Evolutionary conservation across 1,140 invertebrate genomes (phyloP), one percentile per base, ranked within the genome.

Genomic region (Euura lappo): DNA sequence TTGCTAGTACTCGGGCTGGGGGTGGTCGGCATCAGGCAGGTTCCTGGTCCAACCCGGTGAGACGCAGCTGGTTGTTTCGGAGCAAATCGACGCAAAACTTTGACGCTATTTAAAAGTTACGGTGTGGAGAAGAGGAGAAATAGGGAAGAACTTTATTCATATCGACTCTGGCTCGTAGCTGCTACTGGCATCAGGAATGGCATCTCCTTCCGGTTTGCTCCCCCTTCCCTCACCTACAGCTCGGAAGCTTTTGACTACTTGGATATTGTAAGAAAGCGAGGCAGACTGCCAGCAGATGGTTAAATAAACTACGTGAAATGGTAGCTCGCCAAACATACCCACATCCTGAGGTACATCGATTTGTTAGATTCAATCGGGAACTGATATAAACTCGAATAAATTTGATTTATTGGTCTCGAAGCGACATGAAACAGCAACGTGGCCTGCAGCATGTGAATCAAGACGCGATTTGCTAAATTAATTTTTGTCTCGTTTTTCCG

Each of bases 61-160:
- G 51, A 60, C 51, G 51, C 51, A 60, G 51, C 51, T 60, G 51
- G 51, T 60, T 60, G 51, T 60, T 60, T 60, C 51, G 51, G 51
- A 60, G 5, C 3, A n/a, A 42, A 68, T 68, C 13, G 66, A 68
- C 11, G 13, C 28, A 28, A 68, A 68, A 68, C 3, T 68, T 68
- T 44, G 66, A 68, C 13, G 66, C 66, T 68, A 28, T 68, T 68
- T 28, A 68, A 68, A 68, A 68, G 66, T 68, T 68, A 68, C 13
- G 66, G 66, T 10, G 42, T 11, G 4, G 66, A 11, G 42, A 28
- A 28, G 28, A 42, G 3, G 66, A 28, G 44, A 6, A 68, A 42
- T 10, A 68, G 4, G 66, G 66, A 68, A 42, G 66, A 68, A 68
- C 66, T 68, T 68, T 68, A 68, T 68, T 68, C 66, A 68, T 68